Evolutionary conservation across 2,888 invertebrate species (phyloP).

Genomic region (Julus scanicus): DNA sequence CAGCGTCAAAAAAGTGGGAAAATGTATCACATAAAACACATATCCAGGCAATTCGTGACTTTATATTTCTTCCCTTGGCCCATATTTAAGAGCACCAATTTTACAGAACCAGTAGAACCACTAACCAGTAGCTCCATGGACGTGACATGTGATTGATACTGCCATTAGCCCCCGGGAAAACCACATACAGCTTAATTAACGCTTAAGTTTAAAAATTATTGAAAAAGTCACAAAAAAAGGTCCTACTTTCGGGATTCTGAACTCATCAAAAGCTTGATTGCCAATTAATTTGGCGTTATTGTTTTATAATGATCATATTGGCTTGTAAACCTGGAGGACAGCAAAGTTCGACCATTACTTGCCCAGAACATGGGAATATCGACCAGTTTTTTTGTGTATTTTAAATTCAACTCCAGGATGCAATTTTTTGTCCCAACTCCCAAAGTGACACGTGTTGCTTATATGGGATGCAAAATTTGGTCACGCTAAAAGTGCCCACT

Average conservation of each 20-base stretch:
- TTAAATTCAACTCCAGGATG: not conserved
- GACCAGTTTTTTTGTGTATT: not conserved
- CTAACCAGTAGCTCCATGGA: not conserved
- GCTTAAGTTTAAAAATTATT: not conserved
- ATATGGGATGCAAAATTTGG: not conserved
- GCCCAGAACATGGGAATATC: not conserved
- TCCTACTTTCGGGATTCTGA: not conserved
- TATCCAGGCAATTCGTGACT: not conserved
- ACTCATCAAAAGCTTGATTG: not conserved
- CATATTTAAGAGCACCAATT: not conserved
- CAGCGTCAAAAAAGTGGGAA: not conserved
- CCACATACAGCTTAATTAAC: not conserved
- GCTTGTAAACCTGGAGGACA: not conserved
- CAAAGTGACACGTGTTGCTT: slow-evolving; percentile 42
- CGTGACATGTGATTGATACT: not conserved
- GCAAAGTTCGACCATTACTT: not conserved
- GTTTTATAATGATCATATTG: not conserved
- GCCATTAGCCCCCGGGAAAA: not conserved
- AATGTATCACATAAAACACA: not conserved
- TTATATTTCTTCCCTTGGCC: not conserved
- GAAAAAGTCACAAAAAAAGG: not conserved
- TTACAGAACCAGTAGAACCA: not conserved
- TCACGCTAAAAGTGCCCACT: not conserved
- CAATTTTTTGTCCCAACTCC: not conserved
- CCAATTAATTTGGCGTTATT: not conserved